phyloP scores from a whole-genome alignment of 2,888 invertebrate genomes.

The Linnaemya tessellans region DNA sequence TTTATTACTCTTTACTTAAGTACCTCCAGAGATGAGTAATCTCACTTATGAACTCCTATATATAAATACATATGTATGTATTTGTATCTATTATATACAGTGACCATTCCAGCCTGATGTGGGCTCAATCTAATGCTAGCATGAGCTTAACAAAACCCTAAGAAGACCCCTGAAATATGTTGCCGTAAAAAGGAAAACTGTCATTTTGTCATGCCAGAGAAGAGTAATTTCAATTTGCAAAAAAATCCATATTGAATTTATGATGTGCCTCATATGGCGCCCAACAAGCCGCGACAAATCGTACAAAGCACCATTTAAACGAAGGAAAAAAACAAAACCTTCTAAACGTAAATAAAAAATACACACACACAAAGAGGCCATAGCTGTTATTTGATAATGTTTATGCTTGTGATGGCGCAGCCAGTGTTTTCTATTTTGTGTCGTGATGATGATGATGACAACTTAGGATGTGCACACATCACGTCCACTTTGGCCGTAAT shows the following conservation, averaged over 20 bases:
- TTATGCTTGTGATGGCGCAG: slow-evolving; percentile 37
- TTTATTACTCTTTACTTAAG: too few relatives aligned
- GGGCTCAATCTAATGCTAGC: too few relatives aligned
- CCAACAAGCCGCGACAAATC: slow-evolving; percentile 71
- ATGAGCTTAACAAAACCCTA: not conserved
- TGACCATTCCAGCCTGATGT: too few relatives aligned
- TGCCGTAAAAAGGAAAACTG: not conserved
- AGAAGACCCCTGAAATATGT: not conserved
- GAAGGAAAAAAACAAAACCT: slow-evolving; percentile 52
- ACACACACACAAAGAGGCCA: slow-evolving; percentile 33
- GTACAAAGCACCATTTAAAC: slow-evolving; percentile 36
- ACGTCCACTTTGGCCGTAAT: slow-evolving; percentile 46
- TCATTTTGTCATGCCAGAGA: not conserved
- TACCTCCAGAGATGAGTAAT: too few relatives aligned
- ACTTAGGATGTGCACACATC: slow-evolving; percentile 56
- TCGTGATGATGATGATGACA: slow-evolving; percentile 53
- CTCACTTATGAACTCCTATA: too few relatives aligned
- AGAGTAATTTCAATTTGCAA: slow-evolving; percentile 48
- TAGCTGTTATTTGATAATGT: slow-evolving; percentile 50
- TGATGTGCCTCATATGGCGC: slow-evolving; percentile 73
- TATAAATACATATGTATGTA: too few relatives aligned
- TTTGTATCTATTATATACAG: too few relatives aligned
- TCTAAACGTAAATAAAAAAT: slow-evolving; percentile 26
- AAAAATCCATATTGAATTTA: slow-evolving; percentile 62
- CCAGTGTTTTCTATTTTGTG: not conserved